Base-by-base conservation (phyloP, 2,888 invertebrate genomes). In the Nebria brevicollis region DNA sequence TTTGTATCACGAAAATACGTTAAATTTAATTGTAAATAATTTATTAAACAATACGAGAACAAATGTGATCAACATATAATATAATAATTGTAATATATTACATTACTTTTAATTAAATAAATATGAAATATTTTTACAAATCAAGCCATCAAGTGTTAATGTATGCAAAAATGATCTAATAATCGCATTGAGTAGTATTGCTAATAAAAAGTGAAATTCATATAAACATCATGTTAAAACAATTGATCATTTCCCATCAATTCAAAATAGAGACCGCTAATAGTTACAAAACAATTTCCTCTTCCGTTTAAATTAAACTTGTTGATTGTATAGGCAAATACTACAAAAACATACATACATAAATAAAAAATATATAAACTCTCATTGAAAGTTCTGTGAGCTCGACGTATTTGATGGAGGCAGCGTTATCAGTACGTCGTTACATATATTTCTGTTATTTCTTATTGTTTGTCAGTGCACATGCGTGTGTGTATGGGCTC, bases 401-500 rank as follows among this genome's bases (percentile, higher is more conserved):
- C 34, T 25, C 26, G 54, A 34, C 34, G 25, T 70, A 25, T 25
- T 15, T 70, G 34, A 70, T 11, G 11, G 25, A 15, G 4, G 13
- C 7, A 70, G 26, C 70, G 25, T 26, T 70, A 34, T 70, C 34
- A 26, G 34, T 70, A 70, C 26, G 25, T 1, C 70, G 70, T 15
- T 68, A 11, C 13, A 70, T n/a, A 70, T 26, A 66, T 66, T 75
- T 68, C 77, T 72, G 79, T 74, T 82, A 82, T 76, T 76, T 75
- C 81, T 77, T 83, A 42, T 34, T 73, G 72, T 72, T 34, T 54
- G 66, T 72, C 54, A 73, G 72, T 82, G 70, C 25, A 72, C 66
- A 15, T 82, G 82, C 73, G 75, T 79, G 74, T 80, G 72, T 70
- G 68, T 20, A 20, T 26, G 82, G 74, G 68, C 66, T 82, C 75